Percentiles rank a stretch among this genome's conserved stretches.
phyloP scores from a whole-genome alignment of 2,797 vertebrate species.

The Enteromius paludinosus region DNA sequence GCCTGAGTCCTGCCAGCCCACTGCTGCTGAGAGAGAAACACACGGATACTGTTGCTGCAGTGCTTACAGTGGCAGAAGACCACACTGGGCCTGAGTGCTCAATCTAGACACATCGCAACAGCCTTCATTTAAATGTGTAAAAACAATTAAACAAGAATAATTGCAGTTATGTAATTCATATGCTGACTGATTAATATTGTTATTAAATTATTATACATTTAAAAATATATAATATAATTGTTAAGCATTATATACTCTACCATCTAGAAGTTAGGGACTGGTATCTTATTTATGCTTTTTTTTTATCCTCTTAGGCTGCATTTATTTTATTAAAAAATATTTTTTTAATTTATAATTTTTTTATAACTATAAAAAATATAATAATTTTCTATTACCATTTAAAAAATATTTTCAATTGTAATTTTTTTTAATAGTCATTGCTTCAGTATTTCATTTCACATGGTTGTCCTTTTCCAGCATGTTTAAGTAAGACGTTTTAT shows the following conservation, averaged over 20 bases:
- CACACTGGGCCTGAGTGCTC: conserved; percentile 2
- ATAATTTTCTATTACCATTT: background rate
- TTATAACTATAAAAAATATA: no score
- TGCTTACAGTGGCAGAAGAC: conserved; percentile 12
- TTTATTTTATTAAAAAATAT: background rate
- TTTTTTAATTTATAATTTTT: no score
- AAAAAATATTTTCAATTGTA: background rate
- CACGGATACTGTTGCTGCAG: conserved; percentile 35
- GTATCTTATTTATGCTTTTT: background rate
- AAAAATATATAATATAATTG: no score
- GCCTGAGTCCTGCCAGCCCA: conserved; percentile 85
- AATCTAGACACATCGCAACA: background rate
- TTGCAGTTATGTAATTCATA: background rate
- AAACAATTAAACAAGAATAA: background rate
- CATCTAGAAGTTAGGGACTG: background rate
- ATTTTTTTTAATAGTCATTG: background rate
- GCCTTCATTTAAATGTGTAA: background rate
- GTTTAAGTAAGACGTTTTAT: background rate
- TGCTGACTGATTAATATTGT: background rate
- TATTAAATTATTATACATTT: background rate
- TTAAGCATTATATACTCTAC: background rate
- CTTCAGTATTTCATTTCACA: background rate
- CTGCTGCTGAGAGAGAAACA: conserved; percentile 79
- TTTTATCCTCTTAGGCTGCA: background rate
- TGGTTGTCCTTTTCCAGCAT: background rate